Evolutionary conservation across 2,888 invertebrate species (phyloP).

Genomic region (Hoplodrina blanda): DNA sequence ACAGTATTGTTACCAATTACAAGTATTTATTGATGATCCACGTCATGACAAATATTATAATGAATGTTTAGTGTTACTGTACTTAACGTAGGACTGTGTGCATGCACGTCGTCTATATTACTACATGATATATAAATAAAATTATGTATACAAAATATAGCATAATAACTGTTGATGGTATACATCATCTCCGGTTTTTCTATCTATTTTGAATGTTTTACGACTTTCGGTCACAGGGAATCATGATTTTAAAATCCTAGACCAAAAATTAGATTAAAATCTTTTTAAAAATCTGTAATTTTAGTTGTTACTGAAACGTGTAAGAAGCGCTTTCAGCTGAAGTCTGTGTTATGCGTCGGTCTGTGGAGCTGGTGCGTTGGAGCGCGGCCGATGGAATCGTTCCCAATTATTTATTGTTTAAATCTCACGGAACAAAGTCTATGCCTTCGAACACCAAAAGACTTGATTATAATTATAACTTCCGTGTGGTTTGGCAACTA

Average conservation of each 20-base stretch:
- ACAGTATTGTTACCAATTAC: slow-evolving; percentile 45
- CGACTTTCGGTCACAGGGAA: slow-evolving; percentile 73
- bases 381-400: slow-evolving; percentile 19
- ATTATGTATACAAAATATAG: slow-evolving; percentile 61
- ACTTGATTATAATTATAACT: slow-evolving; percentile 40
- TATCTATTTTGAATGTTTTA: slow-evolving; percentile 67
- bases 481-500: slow-evolving; percentile 23
- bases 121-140: slow-evolving; percentile 57
- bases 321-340: slow-evolving; percentile 10
- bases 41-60: slow-evolving; percentile 61
- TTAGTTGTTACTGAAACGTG: slow-evolving; percentile 44
- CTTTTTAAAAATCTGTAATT: slow-evolving; percentile 53
- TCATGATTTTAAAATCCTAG: slow-evolving; percentile 64
- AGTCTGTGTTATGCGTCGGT: slow-evolving; percentile 7
- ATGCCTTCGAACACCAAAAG: slow-evolving; percentile 58
- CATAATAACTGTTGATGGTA: slow-evolving; percentile 60
- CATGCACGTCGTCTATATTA: slow-evolving; percentile 56
- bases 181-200: slow-evolving; percentile 64
- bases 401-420: slow-evolving; percentile 29
- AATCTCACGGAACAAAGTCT: slow-evolving; percentile 46
- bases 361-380: background rate
- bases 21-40: slow-evolving; percentile 51
- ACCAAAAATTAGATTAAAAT: slow-evolving; percentile 64
- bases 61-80: slow-evolving; percentile 59
- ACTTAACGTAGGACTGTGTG: slow-evolving; percentile 55